Percentiles rank a stretch among this genome's conserved stretches.
phyloP scores from a whole-genome alignment of 2,888 invertebrate genomes.

The Drosophila setosimentum region DNA sequence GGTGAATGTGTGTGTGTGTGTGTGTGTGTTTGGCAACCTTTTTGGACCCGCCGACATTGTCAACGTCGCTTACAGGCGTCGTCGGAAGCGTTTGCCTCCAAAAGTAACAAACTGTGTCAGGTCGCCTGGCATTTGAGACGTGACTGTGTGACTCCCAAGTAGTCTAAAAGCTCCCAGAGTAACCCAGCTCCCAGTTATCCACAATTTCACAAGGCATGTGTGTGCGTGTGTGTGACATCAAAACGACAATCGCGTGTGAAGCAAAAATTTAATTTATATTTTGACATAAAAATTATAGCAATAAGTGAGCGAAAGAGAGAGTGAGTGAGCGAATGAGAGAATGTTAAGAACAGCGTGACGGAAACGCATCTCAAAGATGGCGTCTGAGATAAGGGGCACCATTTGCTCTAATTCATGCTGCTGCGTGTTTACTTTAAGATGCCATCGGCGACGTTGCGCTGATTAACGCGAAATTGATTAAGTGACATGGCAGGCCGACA shows the following conservation, averaged over 20 bases:
- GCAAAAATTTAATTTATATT: slow-evolving; percentile 81
- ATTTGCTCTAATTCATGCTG: slow-evolving; percentile 45
- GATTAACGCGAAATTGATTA: slow-evolving; percentile 81
- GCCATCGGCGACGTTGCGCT: slow-evolving; percentile 78
- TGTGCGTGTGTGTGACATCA: slow-evolving; percentile 66
- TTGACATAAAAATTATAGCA: slow-evolving; percentile 82
- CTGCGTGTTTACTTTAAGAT: slow-evolving; percentile 75
- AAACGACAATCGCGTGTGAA: slow-evolving; percentile 82
- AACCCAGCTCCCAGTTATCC: slow-evolving; percentile 27
- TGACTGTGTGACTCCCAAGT: slow-evolving; percentile 73
- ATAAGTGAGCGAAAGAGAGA: slow-evolving; percentile 58
- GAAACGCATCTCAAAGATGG: slow-evolving; percentile 64
- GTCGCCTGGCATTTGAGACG: slow-evolving; percentile 76
- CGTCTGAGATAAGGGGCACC: slow-evolving; percentile 52
- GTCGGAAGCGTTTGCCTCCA: slow-evolving; percentile 59
- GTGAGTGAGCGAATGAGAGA: slow-evolving; percentile 7
- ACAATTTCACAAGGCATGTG: slow-evolving; percentile 18
- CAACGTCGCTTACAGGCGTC: slow-evolving; percentile 71
- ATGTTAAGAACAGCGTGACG: slow-evolving; percentile 45
- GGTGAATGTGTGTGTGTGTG: slow-evolving; percentile 50
- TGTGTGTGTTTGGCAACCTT: slow-evolving; percentile 45
- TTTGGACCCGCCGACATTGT: slow-evolving; percentile 59
- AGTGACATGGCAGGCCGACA: slow-evolving; percentile 65
- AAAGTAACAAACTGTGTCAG: slow-evolving; percentile 83
- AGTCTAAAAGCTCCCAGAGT: slow-evolving; percentile 44